Conservation (phyloP, 2,888 invertebrate genomes). For the Leucophenga maculata region DNA sequence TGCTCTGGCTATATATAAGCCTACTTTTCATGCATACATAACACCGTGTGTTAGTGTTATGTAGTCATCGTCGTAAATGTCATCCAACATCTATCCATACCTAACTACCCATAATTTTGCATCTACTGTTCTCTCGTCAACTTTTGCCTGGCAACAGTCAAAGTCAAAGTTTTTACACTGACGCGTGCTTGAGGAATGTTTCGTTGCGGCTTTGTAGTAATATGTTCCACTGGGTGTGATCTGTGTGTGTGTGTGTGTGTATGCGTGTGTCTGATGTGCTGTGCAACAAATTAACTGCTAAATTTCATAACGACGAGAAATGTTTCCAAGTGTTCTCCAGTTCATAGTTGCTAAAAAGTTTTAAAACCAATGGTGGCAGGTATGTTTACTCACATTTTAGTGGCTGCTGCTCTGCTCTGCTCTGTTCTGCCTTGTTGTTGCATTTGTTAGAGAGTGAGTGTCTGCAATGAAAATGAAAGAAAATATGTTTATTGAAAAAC, state of each 20-base stretch:
- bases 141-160: slow-evolving; percentile 17
- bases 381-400: slow-evolving; percentile 1
- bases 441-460: background rate
- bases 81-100: background rate
- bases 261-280: too few species aligned
- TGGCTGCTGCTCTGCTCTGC: background rate
- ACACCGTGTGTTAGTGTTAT: background rate
- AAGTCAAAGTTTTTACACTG: slow-evolving; percentile 19
- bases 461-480: slow-evolving; percentile 12
- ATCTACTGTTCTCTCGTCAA: slow-evolving; percentile 10
- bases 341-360: slow-evolving; percentile 6
- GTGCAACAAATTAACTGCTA: slow-evolving; percentile 23
- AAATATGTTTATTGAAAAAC: background rate
- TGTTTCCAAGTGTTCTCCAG: background rate
- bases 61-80: slow-evolving; percentile 3
- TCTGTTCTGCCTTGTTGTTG: background rate
- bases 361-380: background rate
- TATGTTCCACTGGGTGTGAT: too few species aligned
- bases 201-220: background rate
- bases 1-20: slow-evolving; percentile 6
- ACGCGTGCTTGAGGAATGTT: slow-evolving; percentile 10
- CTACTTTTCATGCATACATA: slow-evolving; percentile 9
- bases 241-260: too few species aligned
- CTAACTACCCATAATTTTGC: too few species aligned
- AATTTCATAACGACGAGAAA: slow-evolving; percentile 18